These are phyloP conservation scores for Elanoides forficatus DNA, from an alignment of 2,113 vertebrate genomes.

Conservation along the genomic window DNA sequence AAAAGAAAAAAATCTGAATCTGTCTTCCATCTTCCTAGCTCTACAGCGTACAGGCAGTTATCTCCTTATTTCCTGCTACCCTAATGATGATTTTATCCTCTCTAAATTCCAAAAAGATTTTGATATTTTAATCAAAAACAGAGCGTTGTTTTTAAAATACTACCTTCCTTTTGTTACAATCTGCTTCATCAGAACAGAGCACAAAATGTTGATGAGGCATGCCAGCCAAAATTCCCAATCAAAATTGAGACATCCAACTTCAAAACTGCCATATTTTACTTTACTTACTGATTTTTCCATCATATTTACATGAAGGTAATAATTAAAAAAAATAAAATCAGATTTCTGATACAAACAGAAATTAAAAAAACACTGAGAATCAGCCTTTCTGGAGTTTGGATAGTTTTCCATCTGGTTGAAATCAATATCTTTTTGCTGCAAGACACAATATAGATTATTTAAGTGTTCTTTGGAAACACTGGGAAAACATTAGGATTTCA, in stretches of 20 bases:
- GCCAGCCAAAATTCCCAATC: not conserved
- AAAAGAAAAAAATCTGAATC: not conserved
- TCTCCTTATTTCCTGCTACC: not conserved
- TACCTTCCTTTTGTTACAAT: not conserved
- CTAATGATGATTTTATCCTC: not conserved
- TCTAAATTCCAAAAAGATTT: not conserved
- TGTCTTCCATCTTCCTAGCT: not conserved
- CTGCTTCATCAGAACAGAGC: not conserved
- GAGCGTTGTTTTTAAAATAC: not conserved
- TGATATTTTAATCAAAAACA: not conserved
- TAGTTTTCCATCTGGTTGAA: conserved; percentile 19
- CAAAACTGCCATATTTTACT: not conserved
- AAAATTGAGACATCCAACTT: not conserved
- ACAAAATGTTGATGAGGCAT: not conserved
- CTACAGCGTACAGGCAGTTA: not conserved
- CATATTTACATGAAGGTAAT: not conserved
- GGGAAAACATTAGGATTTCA: not conserved
- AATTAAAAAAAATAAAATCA: not conserved
- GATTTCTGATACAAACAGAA: not conserved
- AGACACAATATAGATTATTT: not conserved
- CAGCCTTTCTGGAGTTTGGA: not conserved
- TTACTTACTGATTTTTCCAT: not conserved
- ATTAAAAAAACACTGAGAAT: not conserved
- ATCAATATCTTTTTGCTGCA: conserved; percentile 43
- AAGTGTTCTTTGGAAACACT: not conserved